Conservation (phyloP, 2,888 invertebrate genomes). For the Chaitophorus viminalis region DNA sequence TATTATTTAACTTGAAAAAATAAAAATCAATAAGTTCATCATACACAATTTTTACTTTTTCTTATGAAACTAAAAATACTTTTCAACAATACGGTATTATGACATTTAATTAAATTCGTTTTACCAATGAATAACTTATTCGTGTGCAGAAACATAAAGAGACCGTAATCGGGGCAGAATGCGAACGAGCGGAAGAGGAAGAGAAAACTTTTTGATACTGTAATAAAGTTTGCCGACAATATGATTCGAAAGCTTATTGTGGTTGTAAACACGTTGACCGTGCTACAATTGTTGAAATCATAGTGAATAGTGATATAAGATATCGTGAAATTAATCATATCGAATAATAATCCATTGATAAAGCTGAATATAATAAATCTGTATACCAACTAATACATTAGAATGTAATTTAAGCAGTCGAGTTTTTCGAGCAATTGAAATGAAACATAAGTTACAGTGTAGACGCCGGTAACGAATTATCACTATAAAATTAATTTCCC, state of each 20-base stretch:
- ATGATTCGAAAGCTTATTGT: neutral
- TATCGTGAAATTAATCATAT: too few species aligned
- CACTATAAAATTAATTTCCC: too few species aligned
- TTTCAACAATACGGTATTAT: neutral
- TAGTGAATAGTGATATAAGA: too few species aligned
- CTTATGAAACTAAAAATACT: neutral
- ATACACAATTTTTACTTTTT: neutral
- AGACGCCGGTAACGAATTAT: too few species aligned
- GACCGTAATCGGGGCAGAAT: too few species aligned
- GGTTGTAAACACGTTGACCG: neutral
- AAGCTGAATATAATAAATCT: too few species aligned
- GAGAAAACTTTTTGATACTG: neutral
- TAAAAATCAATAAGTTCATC: neutral
- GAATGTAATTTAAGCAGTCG: too few species aligned
- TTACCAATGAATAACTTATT: neutral
- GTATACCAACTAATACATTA: too few species aligned
- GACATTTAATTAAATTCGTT: neutral
- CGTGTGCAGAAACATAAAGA: neutral
- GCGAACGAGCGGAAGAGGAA: neutral
- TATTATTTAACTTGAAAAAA: neutral
- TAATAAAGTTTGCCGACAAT: neutral
- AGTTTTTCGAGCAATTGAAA: too few species aligned
- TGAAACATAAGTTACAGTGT: too few species aligned
- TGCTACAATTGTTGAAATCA: neutral
- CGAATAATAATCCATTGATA: too few species aligned